Evolutionary conservation across 2,797 vertebrate species (phyloP), one percentile per base, ranked within the genome.

Genomic region (Todus mexicanus): DNA sequence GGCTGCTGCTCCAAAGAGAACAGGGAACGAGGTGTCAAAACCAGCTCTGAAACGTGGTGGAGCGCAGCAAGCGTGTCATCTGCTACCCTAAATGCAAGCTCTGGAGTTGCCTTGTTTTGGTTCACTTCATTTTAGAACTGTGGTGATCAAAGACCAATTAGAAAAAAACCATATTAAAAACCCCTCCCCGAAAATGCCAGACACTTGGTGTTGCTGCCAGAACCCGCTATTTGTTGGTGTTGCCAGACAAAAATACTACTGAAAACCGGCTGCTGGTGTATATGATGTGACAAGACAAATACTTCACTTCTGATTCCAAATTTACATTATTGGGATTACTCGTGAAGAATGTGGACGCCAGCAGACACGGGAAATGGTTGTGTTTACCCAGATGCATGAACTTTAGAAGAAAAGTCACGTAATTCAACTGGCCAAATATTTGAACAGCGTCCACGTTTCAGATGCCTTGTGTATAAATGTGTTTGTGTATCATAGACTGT

Each of bases 301-400:
- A 33, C 5, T 82, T 89, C 9, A 7, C 38, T 82, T 86, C 17
- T 2, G 9, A 40, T 73, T 57, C 48, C 75, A 50, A 38, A 74
- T 78, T 64, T 61, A 51, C 35, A 5, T 94, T 92, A 15, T n/a
- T 87, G 37, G 35, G 77, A 50, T 89, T 64, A 29, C 31, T 86
- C 6, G 1, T 10, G 68, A 88, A 45, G 69, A 83, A 51, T 82
- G 18, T 82, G 66, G 64, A 73, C 29, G 21, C 33, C 29, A 59
- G 18, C 5, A 50, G 45, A 80, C 31, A 7, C 53, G 59, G 87
- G 84, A 78, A 92, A 64, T 63, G 18, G 57, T 76, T 21, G 16
- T 94, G 81, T 94, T 91, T 93, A 87, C 33, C 20, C 75, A 87
- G 84, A 94, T 80, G 69, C 47, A 9, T 31, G 54, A 90, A 80